Evolutionary conservation across 2,797 vertebrate genomes (phyloP), one percentile per base, ranked within the genome.

Genomic region (Lycodopsis pacificus): DNA sequence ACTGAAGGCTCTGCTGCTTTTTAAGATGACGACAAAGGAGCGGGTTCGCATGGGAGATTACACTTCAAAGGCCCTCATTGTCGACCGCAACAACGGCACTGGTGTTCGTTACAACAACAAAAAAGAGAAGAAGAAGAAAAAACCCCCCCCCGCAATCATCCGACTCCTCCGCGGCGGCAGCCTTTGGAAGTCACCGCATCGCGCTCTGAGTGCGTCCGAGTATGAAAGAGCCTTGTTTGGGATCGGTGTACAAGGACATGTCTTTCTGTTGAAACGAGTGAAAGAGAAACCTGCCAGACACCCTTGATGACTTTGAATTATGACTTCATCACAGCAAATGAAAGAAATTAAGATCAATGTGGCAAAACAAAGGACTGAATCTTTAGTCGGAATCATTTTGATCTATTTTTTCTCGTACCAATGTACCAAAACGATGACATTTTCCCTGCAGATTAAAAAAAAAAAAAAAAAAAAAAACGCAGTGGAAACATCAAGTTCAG

Each of bases 1-100:
- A 76, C 49, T 49, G 64, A 90, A 85, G 62, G 79, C 70, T 67
- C 46, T 78, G 48, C 71, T 81, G 44, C 53, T 30, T 76, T 86
- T 85, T 81, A 76, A 75, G 77, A 84, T 58, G 86, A 90, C 48
- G 53, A 81, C 82, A 81, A 71, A 75, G 75, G 44, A 57, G 72
- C 80, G 48, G 34, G 73, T 81, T 85, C 12, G 44, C 77, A 73
- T 54, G 53, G 53, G 77, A 78, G 71, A 76, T 20, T 88, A 58
- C 80, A 59, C 85, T 92, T 92, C 87, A 94, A 93, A 94, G 78
- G 82, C 59, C 71, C 54, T 81, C 84, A 87, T 91, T 94, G 93
- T 92, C 25, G 20, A 66, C 71, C 44, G 48, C 19, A 89, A 94
- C 89, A 94, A 91, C 75, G 74, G 80, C 65, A 48, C 79, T 85